Evolutionary conservation across 2,113 vertebrate species (phyloP).

Genomic region (Lamprotornis superbus): DNA sequence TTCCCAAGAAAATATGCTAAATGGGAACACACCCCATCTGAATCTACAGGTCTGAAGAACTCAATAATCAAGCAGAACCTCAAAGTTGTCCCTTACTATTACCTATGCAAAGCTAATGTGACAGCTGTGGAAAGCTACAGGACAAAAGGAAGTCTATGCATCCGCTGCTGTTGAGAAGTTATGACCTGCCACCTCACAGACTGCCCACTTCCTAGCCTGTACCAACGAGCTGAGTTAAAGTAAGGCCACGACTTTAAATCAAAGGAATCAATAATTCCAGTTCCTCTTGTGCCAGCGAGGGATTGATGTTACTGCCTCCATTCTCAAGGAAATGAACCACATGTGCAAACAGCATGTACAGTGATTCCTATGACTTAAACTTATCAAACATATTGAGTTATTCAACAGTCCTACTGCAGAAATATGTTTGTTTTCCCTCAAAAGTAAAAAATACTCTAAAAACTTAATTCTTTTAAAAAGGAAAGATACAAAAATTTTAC

Average conservation of each 20-base stretch:
- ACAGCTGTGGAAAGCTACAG: not conserved
- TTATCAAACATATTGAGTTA: slow-evolving; percentile 11
- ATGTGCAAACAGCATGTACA: not conserved
- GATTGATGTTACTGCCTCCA: not conserved
- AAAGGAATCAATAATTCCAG: slow-evolving; percentile 9
- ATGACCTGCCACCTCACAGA: not conserved
- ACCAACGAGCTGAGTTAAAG: not conserved
- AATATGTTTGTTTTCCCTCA: not conserved
- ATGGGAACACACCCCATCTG: not conserved
- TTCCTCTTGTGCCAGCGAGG: not conserved
- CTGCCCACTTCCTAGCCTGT: not conserved
- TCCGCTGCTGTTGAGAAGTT: not conserved
- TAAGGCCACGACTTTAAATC: not conserved
- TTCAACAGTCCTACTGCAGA: not conserved
- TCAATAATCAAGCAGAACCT: not conserved
- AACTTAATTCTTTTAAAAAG: not conserved
- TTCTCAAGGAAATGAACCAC: slow-evolving; percentile 20
- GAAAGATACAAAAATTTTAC: not conserved
- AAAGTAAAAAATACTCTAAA: not conserved
- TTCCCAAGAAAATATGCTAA: not conserved
- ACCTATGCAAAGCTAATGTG: not conserved
- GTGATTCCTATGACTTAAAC: not conserved
- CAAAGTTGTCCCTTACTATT: not conserved
- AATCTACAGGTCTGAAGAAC: not conserved
- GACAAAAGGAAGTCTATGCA: not conserved